Evolutionary conservation across 2,888 invertebrate genomes (phyloP), one percentile per base, ranked within the genome.

Genomic region (Drosophila phalerata): DNA sequence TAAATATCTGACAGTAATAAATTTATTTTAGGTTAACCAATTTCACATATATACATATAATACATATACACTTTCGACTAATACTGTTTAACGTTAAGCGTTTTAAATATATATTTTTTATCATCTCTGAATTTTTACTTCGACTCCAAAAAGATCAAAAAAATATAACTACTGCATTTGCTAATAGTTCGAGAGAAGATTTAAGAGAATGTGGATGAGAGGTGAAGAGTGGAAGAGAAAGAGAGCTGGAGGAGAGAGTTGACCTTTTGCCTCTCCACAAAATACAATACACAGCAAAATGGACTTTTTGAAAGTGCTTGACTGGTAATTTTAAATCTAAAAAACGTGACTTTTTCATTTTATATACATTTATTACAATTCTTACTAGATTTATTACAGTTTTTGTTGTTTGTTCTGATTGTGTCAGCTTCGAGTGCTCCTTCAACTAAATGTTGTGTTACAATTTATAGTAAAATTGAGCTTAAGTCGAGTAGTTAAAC

Each of bases 361-460:
- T 38, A 55, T 67, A 62, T 48, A 72, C 58, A 47, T 63, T 56
- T 58, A 32, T 15, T 53, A 42, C 32, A 56, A 19, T 38, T 37
- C 28, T 30, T 34, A 47, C 25, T 52, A 28, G 37, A 57, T 76
- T 80, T 69, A 61, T 63, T 69, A 30, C 48, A 40, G 32, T 25
- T 32, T 25, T 40, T 43, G 15, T 22, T 51, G 49, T 22, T 30
- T 37, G n/a, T 25, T 53, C 58, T 77, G 77, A 11, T 62, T 25
- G 40, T 37, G 69, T 53, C 81, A 65, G 62, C 42, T 45, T 65
- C 60, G 52, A 79, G 77, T 69, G 64, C 65, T 60, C 34, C 72
- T 81, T 78, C 52, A 70, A 81, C 56, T 43, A 51, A 56, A 76
- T 77, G 69, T 77, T 74, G 66, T 74, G 61, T 25, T 32, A 53